Base-by-base conservation (phyloP, 2,888 invertebrate species). In the Esperia sulphurella region DNA sequence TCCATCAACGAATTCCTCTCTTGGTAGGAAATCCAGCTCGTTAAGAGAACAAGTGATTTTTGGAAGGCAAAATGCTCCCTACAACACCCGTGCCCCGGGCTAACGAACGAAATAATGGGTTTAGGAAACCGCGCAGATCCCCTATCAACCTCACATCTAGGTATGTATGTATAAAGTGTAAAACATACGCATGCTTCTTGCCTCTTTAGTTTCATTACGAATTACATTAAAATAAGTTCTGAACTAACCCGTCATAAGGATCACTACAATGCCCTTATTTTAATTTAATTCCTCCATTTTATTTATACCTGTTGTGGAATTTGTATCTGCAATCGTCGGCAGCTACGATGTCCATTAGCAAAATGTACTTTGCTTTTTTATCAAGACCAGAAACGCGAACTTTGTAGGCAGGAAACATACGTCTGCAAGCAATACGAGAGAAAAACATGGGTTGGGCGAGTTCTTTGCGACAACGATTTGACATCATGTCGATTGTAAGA, bases 371-470 rank as follows among this genome's bases (percentile, higher is more conserved):
- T 91, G 97, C 95, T 92, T 96, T 95, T 93, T 96, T 97, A 94
- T 98, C 97, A 91, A 98, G 94, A 85, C 97, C 97, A 91, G 95
- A 95, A 80, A 98, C 95, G 91, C 97, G 95, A 85, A 97, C 97
- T 93, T 97, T 97, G 94, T 94, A 97, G 91, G 97, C 96, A 90
- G 98, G 98, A 93, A 98, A 98, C 96, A 98, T 98, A 92, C 97
- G 96, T 92, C 97, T 97, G 94, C 90, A 92, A 92, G 91, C 91
- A 90, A 90, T 79, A 83, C 75, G 85, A 87, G 83, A 88, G 87
- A 89, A 88, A 87, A 84, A 86, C 84, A 85, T 86, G 82, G 83
- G 72, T 86, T 77, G 81, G 79, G 83, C 78, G 50, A 65, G 85
- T 83, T 83, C 81, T 82, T 76, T 72, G 83, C 81, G 78, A 83